These are phyloP conservation scores for Hydroisotoma schaefferi DNA, from an alignment of 2,888 invertebrate genomes.

Conservation along the genomic window DNA sequence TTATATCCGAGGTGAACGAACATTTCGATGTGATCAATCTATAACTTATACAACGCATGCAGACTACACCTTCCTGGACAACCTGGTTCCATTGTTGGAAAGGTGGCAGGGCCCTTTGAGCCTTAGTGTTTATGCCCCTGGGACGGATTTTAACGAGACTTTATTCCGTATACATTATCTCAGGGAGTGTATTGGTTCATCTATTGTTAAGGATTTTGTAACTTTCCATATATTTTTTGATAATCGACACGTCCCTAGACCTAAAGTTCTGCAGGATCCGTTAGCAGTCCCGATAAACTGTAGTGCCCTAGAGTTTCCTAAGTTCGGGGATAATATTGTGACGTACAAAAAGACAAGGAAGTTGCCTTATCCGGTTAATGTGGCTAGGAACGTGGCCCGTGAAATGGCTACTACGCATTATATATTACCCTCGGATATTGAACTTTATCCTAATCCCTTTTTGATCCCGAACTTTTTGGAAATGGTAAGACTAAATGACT, in stretches of 20 bases:
- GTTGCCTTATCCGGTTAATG: slow-evolving; percentile 83
- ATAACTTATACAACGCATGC: slow-evolving; percentile 90
- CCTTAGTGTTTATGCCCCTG: slow-evolving; percentile 82
- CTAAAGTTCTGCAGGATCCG: slow-evolving; percentile 26
- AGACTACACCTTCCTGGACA: slow-evolving; percentile 86
- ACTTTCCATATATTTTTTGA: slow-evolving; percentile 89
- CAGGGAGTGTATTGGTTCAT: slow-evolving; percentile 65
- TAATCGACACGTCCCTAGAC: slow-evolving; percentile 73
- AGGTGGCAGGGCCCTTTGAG: slow-evolving; percentile 86
- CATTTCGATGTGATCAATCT: slow-evolving; percentile 74
- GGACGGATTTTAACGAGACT: slow-evolving; percentile 73
- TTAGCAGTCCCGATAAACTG: slow-evolving; percentile 29
- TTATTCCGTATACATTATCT: slow-evolving; percentile 76
- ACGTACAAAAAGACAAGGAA: slow-evolving; percentile 69
- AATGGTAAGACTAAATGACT: slow-evolving; percentile 69
- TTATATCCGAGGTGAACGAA: slow-evolving; percentile 67
- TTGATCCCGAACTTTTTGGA: slow-evolving; percentile 75
- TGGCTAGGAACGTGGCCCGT: slow-evolving; percentile 81
- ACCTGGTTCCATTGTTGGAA: slow-evolving; percentile 76
- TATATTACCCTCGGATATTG: slow-evolving; percentile 82
- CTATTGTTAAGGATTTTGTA: slow-evolving; percentile 71
- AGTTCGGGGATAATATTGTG: slow-evolving; percentile 61
- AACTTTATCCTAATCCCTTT: slow-evolving; percentile 79
- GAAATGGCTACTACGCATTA: slow-evolving; percentile 78
- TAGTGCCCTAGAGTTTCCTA: slow-evolving; percentile 57